Evolutionary conservation across 2,888 invertebrate genomes (phyloP), one percentile per base, ranked within the genome.

Genomic region (Rhopalosiphum nymphaeae): DNA sequence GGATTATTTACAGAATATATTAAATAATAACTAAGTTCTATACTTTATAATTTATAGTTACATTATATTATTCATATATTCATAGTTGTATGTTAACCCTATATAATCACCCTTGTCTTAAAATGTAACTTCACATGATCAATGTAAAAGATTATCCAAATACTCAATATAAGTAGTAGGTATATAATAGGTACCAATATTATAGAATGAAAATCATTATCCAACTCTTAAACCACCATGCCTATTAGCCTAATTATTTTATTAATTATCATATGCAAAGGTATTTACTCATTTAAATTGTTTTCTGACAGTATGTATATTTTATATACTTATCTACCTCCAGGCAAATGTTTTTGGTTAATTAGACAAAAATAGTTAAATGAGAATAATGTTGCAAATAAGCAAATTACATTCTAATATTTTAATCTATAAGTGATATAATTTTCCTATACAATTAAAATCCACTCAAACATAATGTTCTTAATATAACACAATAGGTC

Each of bases 181-280:
- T 44, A 29, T 25, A 44, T 56, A 53, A 85, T 44, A 44, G 44
- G 26, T 21, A 21, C 21, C 53, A 13, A 44, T 44, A 21, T 11
- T 56, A 10, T 57, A 89, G 29, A 36, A 61, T 89, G 26, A 61
- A n/a, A 25, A 89, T 57, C 42, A n/a, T n/a, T n/a, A 90, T 89
- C 10, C 46, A 29, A 61, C 25, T 67, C 29, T 44, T 61, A 67
- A 67, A 61, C n/a, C 46, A 67, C 46, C 10, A 36, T 42, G 11
- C 21, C 49, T 89, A 93, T 78, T 93, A 93, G 92, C 61, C 53
- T 93, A 93, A 93, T 89, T 78, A 89, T 78, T 53, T 78, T 53
- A 78, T 89, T 93, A 53, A 93, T 89, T 89, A 78, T 67, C 49
- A 78, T 16, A 46, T 13, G 42, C 11, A n/a, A 89, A 56, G 61